phyloP scores from a whole-genome alignment of 2,888 invertebrate species.

The Drosophila hamatofila region DNA sequence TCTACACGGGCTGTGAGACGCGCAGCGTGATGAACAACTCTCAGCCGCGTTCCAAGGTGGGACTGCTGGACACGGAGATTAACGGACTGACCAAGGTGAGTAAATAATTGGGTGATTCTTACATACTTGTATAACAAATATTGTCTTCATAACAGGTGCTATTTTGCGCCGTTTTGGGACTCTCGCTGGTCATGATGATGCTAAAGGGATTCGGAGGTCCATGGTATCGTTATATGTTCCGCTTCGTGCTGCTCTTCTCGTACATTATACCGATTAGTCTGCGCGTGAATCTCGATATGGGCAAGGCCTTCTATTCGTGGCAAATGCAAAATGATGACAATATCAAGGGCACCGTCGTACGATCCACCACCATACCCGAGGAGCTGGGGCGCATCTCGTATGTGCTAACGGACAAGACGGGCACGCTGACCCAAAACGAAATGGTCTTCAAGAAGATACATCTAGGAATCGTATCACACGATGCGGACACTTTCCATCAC shows the following conservation, averaged over 20 bases:
- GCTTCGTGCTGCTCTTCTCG: slow-evolving; percentile 98
- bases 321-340: slow-evolving; percentile 96
- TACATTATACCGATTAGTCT: slow-evolving; percentile 99
- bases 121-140: not conserved
- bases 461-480: slow-evolving; percentile 96
- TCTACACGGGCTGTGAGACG: slow-evolving; percentile 98
- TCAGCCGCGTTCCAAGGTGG: slow-evolving; percentile 97
- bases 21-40: slow-evolving; percentile 99
- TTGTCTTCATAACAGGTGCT: slow-evolving; percentile 87
- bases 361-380: slow-evolving; percentile 99
- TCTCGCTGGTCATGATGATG: slow-evolving; percentile 97
- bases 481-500: slow-evolving; percentile 87
- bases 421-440: slow-evolving; percentile 98
- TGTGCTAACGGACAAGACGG: slow-evolving; percentile 98
- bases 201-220: slow-evolving; percentile 98
- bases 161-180: slow-evolving; percentile 94
- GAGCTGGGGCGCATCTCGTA: slow-evolving; percentile 98
- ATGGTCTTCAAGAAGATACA: slow-evolving; percentile 99
- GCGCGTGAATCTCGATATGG: slow-evolving; percentile 99
- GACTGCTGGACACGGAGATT: slow-evolving; percentile 97
- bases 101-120: not conserved
- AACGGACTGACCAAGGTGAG: slow-evolving; percentile 96
- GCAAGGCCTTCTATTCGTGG: slow-evolving; percentile 99
- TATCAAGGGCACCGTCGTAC: slow-evolving; percentile 97
- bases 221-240: slow-evolving; percentile 98